Evolutionary conservation across 1,140 invertebrate species (phyloP).

Genomic region (Nymphalis io): DNA sequence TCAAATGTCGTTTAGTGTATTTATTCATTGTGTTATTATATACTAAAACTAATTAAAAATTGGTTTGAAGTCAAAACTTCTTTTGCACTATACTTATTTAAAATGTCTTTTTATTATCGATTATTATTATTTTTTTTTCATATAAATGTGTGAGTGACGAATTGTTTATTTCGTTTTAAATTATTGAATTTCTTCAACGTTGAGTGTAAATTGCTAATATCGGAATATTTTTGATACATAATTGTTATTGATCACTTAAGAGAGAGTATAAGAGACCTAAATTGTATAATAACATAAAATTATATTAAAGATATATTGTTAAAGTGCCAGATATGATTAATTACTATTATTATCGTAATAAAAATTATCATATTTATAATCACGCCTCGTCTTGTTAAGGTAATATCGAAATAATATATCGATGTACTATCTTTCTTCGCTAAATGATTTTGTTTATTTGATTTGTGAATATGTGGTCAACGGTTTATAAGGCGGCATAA

Average conservation of each 20-base stretch:
- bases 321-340: slow-evolving; percentile 11
- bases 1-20: too few species aligned
- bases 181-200: slow-evolving; percentile 23
- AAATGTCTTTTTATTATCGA: too few species aligned
- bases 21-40: too few species aligned
- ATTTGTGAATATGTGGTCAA: too few species aligned
- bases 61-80: too few species aligned
- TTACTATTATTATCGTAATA: neutral
- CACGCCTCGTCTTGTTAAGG: too few species aligned
- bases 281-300: slow-evolving; percentile 21
- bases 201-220: slow-evolving; percentile 30
- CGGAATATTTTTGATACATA: slow-evolving; percentile 36
- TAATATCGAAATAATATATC: too few species aligned
- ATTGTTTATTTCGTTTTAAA: slow-evolving; percentile 11
- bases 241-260: slow-evolving; percentile 28
- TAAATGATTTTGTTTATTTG: too few species aligned
- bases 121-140: neutral
- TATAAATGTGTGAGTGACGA: slow-evolving; percentile 1
- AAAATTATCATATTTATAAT: neutral
- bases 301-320: slow-evolving; percentile 24
- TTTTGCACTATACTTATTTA: too few species aligned
- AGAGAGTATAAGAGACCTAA: slow-evolving; percentile 14
- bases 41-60: too few species aligned
- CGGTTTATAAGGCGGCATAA: too few species aligned
- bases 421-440: too few species aligned